phyloP scores from a whole-genome alignment of 2,797 vertebrate species.

The Artibeus jamaicensis region DNA sequence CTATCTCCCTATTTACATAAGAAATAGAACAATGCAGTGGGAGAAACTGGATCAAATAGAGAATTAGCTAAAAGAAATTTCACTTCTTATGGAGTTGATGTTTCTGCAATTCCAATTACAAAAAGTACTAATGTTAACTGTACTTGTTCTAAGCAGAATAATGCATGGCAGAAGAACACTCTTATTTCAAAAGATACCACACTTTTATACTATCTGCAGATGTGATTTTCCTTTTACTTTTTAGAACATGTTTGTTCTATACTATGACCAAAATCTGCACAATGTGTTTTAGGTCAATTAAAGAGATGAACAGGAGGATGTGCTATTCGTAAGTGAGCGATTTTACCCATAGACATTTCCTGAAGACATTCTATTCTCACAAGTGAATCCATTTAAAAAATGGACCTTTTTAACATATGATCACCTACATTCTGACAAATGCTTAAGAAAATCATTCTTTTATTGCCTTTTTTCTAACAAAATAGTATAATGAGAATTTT shows the following conservation, averaged over 20 bases:
- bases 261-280: neutral
- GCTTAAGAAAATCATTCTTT: neutral
- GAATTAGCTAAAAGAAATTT: neutral
- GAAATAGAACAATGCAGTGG: neutral
- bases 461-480: neutral
- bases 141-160: neutral
- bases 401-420: neutral
- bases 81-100: neutral
- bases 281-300: neutral
- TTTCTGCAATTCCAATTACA: neutral
- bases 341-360: neutral
- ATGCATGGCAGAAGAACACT: neutral
- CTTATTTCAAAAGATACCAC: neutral
- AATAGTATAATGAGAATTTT: neutral
- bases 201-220: neutral
- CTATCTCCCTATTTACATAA: neutral
- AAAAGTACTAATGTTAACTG: neutral
- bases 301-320: neutral
- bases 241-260: neutral
- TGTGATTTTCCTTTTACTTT: neutral
- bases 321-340: neutral
- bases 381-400: neutral
- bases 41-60: neutral
- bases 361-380: neutral
- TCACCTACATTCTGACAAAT: neutral